Evolutionary conservation across 2,113 vertebrate genomes (phyloP), one percentile per base, ranked within the genome.

Genomic region (Sclerurus mexicanus): DNA sequence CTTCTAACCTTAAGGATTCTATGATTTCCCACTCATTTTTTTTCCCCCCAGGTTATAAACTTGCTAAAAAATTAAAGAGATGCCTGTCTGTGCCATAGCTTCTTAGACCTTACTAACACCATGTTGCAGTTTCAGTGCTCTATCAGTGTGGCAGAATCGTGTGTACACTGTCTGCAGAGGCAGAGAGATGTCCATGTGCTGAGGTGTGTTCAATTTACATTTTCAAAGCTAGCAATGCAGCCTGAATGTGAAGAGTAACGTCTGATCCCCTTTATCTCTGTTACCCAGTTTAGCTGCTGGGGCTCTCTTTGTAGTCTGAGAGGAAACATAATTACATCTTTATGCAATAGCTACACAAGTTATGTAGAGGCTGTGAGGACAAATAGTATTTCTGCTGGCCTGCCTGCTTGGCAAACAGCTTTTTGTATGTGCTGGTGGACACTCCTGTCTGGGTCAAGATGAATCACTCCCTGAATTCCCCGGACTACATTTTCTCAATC

Each of bases 91-190:
- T 86, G 33, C 76, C 7, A 7, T 27, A 53, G 50, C 22, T 85
- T 71, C n/a, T 25, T 35, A 59, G 56, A 53, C 22, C 39, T 55
- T 55, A 10, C 12, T 21, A 46, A 28, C 30, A 66, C 27, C 21
- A 14, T 64, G 13, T 18, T 77, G 46, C 31, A 27, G 13, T 68
- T 58, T 58, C 46, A 47, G 28, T 3, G 4, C 53, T 72, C 28
- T 28, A 18, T 39, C 2, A 22, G 37, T 35, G 66, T 59, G 52
- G 28, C 47, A 83, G 67, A 85, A 40, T 63, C 40, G 39, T 16
- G 39, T 2, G 0, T 7, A 3, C 2, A 1, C 20, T 58, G 19
- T n/a, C 46, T 72, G 24, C 53, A 27, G 58, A 42, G 17, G 18
- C 49, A 68, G 49, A 35, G 24, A 15, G 17, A 3, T 37, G 35